Base-by-base conservation (phyloP, 2,888 invertebrate genomes). In the Drosophila niveifrons region DNA sequence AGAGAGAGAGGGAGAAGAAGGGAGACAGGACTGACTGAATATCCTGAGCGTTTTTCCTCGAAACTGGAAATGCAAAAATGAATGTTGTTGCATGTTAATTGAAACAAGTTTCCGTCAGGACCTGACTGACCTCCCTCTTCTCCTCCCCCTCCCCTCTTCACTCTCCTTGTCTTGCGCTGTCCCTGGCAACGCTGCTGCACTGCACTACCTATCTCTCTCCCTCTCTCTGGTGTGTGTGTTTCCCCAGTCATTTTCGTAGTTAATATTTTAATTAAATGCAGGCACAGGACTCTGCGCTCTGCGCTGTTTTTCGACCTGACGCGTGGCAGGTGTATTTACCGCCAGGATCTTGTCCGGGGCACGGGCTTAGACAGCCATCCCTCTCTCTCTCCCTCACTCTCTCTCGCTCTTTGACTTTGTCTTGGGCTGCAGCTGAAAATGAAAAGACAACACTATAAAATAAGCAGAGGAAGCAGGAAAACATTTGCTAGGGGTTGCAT, bases 241-340 rank as follows among this genome's bases (percentile, higher is more conserved):
- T 61, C 63, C 68, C 57, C 66, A 51, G 72, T 75, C 80, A 82
- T 69, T 82, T 85, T 78, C 77, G 84, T 90, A 81, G 87, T 86
- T 90, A 87, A 90, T 90, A 89, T 90, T 90, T 89, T 90, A 90
- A 89, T 90, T 89, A 90, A 89, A 89, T 90, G 90, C 90, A 82
- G 79, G 69, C 84, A 78, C 88, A 83, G 36, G 67, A 62, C 41
- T 36, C 53, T 17, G 39, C 64, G 34, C 63, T 23, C 23, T 23
- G 23, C 23, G 23, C 23, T 23, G 23, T 23, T 23, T 23, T 23
- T 23, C 23, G 78, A 75, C 64, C 65, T 78, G 90, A 89, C 91
- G 91, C 91, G 91, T 91, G 91, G 91, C 91, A 91, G 91, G 91
- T 91, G 91, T 91, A 91, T 91, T 91, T 90, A 89, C 72, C 69